phyloP scores from a whole-genome alignment of 2,113 vertebrate species.

The Fulica atra region DNA sequence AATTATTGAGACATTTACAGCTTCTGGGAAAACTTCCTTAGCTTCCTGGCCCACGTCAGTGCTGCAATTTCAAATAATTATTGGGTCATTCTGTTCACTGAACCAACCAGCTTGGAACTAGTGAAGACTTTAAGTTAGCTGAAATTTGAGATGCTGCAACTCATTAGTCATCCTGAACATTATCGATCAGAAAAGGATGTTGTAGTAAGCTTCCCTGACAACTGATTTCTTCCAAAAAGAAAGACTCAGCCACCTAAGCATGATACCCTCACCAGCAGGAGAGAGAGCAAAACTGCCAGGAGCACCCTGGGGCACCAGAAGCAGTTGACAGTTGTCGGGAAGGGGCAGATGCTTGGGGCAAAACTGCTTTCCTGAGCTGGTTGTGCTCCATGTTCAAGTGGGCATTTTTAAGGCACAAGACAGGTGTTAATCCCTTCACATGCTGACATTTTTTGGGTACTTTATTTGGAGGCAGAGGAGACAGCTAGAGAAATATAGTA shows the following conservation, averaged over 20 bases:
- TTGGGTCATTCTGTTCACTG: neutral
- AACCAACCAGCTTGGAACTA: neutral
- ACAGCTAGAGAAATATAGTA: neutral
- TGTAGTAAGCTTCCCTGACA: neutral
- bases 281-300: accelerated
- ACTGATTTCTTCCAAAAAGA: neutral
- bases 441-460: neutral
- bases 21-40: neutral
- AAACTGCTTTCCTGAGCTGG: neutral
- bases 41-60: neutral
- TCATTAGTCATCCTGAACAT: neutral
- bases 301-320: neutral
- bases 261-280: neutral
- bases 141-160: neutral
- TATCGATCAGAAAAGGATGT: slow-evolving; percentile 17
- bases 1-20: slow-evolving; percentile 16
- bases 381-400: neutral
- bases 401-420: neutral
- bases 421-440: neutral
- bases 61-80: neutral
- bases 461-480: neutral
- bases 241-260: neutral
- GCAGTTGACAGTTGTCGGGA: neutral
- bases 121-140: neutral
- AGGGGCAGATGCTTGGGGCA: neutral